Evolutionary conservation across 2,797 vertebrate genomes (phyloP).

Genomic region (Sardinella longiceps): DNA sequence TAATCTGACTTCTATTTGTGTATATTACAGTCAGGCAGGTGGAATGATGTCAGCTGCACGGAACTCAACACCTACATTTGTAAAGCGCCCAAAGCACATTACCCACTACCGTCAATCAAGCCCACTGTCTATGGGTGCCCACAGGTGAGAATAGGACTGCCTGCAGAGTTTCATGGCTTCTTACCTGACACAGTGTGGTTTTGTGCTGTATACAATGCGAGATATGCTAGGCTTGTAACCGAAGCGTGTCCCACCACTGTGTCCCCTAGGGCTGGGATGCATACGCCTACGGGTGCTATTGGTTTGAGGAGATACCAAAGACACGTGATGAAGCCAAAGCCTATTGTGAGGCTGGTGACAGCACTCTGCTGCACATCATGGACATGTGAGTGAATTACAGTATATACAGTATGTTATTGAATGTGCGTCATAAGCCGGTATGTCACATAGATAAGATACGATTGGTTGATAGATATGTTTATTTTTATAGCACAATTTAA

Average conservation of each 20-base stretch:
- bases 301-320: constrained; percentile 69
- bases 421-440: too few relatives aligned
- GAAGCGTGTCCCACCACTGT: not conserved
- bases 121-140: constrained; percentile 76
- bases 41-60: constrained; percentile 76
- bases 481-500: too few relatives aligned
- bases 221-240: too few relatives aligned
- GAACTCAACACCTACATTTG: constrained; percentile 78
- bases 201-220: not conserved
- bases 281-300: constrained; percentile 78
- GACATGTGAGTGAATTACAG: constrained; percentile 71
- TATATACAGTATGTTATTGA: too few relatives aligned
- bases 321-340: constrained; percentile 72
- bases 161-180: not conserved
- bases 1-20: not conserved
- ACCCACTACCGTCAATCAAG: constrained; percentile 70
- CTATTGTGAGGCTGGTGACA: constrained; percentile 65
- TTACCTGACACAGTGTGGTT: not conserved
- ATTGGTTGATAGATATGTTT: too few relatives aligned
- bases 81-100: constrained; percentile 76
- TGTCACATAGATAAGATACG: too few relatives aligned
- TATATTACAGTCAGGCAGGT: constrained; percentile 70
- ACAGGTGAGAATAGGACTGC: constrained; percentile 59
- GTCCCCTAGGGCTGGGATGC: constrained; percentile 75
- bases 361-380: constrained; percentile 72